These are phyloP conservation scores for Plectus sambesii DNA, from an alignment of 1,140 invertebrate genomes.

Conservation along the genomic window DNA sequence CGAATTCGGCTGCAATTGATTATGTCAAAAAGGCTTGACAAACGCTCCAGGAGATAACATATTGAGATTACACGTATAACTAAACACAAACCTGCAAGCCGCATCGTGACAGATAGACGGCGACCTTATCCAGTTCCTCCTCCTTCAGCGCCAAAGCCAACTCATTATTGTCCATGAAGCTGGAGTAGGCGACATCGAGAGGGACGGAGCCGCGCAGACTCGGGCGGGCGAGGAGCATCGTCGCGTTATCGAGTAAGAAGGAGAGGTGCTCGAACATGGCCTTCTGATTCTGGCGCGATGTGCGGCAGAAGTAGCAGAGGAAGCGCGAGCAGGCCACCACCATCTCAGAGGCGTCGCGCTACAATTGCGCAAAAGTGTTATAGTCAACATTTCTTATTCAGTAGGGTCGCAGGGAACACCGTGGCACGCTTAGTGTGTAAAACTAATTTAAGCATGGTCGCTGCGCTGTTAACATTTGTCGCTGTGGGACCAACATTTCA, in stretches of 20 bases:
- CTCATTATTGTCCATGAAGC: constrained; percentile 99
- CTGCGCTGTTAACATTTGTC: too few species aligned
- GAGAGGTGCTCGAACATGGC: constrained; percentile 99
- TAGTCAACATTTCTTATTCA: too few species aligned
- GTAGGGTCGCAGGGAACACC: too few species aligned
- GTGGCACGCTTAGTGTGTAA: too few species aligned
- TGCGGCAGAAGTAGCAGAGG: constrained; percentile 97
- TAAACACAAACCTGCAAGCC: too few species aligned
- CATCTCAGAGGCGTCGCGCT: constrained; percentile 94
- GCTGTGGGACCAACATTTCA: too few species aligned
- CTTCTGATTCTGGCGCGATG: constrained; percentile 92
- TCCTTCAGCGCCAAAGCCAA: constrained; percentile 89
- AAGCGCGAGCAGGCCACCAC: constrained; percentile 74
- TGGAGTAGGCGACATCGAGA: constrained; percentile 95
- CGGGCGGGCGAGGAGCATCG: constrained; percentile 80
- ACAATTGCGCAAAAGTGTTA: too few species aligned
- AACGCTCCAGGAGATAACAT: too few species aligned
- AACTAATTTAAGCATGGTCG: too few species aligned
- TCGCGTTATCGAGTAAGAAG: constrained; percentile 94
- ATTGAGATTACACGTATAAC: too few species aligned
- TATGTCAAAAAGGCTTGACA: too few species aligned
- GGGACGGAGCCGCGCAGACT: constrained; percentile 93
- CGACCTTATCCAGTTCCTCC: constrained; percentile 87
- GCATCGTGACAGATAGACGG: constrained; percentile 88
- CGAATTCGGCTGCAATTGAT: constrained; percentile 88